phyloP scores from a whole-genome alignment of 2,888 invertebrate genomes.

The Chrysopilus asiliformis region DNA sequence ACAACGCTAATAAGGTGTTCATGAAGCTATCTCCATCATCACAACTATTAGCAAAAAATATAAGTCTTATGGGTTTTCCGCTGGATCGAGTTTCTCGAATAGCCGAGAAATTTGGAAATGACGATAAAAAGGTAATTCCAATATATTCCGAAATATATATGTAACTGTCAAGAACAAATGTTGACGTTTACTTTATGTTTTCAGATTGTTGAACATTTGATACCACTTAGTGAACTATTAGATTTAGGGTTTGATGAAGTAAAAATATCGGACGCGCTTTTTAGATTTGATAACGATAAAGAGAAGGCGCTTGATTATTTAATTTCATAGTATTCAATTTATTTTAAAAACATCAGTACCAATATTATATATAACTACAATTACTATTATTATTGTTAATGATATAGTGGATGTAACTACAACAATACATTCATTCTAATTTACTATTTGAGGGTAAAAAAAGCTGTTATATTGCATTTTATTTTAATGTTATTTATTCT shows the following conservation, averaged over 20 bases:
- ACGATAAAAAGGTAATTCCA: constrained; percentile 73
- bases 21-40: constrained; percentile 38
- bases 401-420: no score
- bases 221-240: constrained; percentile 61
- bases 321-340: constrained; percentile 46
- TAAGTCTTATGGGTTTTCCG: constrained; percentile 82
- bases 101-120: constrained; percentile 60
- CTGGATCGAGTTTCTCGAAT: constrained; percentile 65
- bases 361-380: no score
- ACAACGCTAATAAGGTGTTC: constrained; percentile 14
- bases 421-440: no score
- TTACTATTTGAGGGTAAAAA: no score
- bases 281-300: constrained; percentile 65
- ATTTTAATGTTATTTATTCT: no score
- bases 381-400: no score
- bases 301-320: constrained; percentile 76
- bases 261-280: constrained; percentile 56
- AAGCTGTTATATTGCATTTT: no score
- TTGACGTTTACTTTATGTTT: constrained; percentile 18
- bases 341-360: no score
- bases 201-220: constrained; percentile 70
- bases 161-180: neutral
- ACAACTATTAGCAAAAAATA: constrained; percentile 55
- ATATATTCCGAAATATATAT: neutral
- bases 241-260: constrained; percentile 73